Evolutionary conservation across 2,797 vertebrate species (phyloP).

Genomic region (Lacerta agilis): DNA sequence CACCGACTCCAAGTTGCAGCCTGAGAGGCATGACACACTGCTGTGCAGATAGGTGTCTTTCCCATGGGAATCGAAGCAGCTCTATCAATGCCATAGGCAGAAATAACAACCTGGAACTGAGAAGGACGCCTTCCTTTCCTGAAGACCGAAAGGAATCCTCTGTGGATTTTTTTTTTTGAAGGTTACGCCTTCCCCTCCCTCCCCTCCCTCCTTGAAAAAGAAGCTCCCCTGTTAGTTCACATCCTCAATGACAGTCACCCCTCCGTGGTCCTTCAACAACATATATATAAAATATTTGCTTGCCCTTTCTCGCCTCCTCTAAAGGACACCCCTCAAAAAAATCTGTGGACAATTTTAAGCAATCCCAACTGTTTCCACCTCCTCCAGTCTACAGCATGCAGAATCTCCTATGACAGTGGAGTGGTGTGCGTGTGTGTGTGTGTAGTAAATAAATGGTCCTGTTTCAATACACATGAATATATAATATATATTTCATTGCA

Average conservation of each 20-base stretch:
- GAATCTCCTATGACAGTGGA: slow-evolving; percentile 33
- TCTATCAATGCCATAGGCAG: background rate
- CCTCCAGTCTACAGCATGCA: background rate
- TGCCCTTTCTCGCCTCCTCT: background rate
- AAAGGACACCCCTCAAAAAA: background rate
- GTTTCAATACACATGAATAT: background rate
- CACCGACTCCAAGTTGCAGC: no score
- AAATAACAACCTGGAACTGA: background rate
- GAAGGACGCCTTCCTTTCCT: background rate
- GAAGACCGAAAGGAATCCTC: background rate
- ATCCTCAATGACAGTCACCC: no score
- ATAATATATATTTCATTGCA: background rate
- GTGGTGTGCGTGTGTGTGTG: background rate
- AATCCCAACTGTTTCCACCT: background rate
- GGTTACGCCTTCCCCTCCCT: no score
- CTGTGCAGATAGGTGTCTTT: no score
- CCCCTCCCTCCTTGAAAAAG: background rate
- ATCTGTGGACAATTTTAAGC: background rate
- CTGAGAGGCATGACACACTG: no score
- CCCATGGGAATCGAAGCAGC: no score
- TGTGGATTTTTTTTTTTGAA: background rate
- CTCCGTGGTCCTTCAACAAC: rapidly evolving
- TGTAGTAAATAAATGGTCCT: slow-evolving; percentile 16
- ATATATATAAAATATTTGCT: no score
- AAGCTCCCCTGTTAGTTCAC: background rate